A percentile compares a stretch with the other conserved stretches of the same genome.
Conservation (phyloP, 2,888 invertebrate species). For the Phengaris arion region DNA sequence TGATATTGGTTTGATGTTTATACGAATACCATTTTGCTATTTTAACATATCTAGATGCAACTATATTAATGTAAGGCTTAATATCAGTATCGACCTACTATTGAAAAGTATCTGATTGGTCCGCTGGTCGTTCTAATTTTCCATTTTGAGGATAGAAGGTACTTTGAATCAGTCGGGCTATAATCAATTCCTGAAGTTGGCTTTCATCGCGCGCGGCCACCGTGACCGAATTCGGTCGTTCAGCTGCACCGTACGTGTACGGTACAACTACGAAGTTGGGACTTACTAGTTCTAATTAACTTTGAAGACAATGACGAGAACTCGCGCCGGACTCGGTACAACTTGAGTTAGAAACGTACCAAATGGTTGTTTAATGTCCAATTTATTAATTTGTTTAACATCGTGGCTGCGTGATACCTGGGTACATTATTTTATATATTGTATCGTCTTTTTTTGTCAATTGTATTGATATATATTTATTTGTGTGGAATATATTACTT, state of each 20-base stretch:
- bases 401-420: no score
- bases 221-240: slow-evolving; percentile 3
- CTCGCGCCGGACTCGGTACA: not conserved
- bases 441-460: no score
- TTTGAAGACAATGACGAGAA: slow-evolving; percentile 15
- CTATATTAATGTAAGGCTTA: no score
- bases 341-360: not conserved
- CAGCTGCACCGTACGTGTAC: not conserved
- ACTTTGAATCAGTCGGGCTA: not conserved
- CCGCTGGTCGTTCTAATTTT: not conserved
- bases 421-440: no score
- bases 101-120: not conserved
- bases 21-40: no score
- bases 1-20: no score
- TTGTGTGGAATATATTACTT: no score
- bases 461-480: no score
- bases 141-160: not conserved
- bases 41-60: no score
- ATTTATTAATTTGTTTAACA: not conserved
- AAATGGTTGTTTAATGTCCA: not conserved
- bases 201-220: not conserved
- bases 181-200: slow-evolving; percentile 3
- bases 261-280: slow-evolving; percentile 13
- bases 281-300: slow-evolving; percentile 13
- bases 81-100: no score